phyloP scores from a whole-genome alignment of 2,113 vertebrate genomes.

The human (Homo sapiens) region GRCh38 chr13:102879001-102879500 shows the following conservation, averaged over 20 bases:
- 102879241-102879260: no score
- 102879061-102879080: not conserved
- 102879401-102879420: not conserved
- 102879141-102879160: not conserved
- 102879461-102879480: not conserved
- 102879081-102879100: not conserved
- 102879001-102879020: constrained; percentile 18
- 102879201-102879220: no score
- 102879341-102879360: not conserved
- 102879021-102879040: constrained; percentile 21
- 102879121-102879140: constrained; percentile 18
- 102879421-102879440: not conserved
- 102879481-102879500: not conserved
- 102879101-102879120: not conserved
- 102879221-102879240: no score
- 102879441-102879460: not conserved
- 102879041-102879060: not conserved
- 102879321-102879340: no score
- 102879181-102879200: not conserved
- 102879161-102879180: not conserved
- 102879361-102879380: constrained; percentile 1
- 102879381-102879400: not conserved
- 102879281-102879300: no score
- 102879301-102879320: no score
- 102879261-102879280: no score